Evolutionary conservation across 2,888 invertebrate genomes (phyloP).

Genomic region (Ferrisia virgata): DNA sequence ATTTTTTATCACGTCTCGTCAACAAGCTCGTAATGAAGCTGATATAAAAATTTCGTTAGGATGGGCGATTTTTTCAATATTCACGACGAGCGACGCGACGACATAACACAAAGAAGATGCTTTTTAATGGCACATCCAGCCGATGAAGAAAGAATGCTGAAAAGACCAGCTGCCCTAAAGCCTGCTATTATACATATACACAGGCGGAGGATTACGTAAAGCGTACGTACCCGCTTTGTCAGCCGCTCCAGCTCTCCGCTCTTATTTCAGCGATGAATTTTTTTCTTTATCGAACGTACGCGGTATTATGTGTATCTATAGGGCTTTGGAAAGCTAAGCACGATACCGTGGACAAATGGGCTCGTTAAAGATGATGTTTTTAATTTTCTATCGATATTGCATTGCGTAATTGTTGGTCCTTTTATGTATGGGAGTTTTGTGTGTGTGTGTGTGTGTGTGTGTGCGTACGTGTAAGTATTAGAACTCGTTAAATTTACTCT

Average conservation of each 20-base stretch:
- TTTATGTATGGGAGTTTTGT: too few relatives aligned
- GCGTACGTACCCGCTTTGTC: too few relatives aligned
- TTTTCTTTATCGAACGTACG: not conserved
- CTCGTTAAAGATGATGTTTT: not conserved
- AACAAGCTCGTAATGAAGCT: constrained; percentile 6
- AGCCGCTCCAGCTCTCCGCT: too few relatives aligned
- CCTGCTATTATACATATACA: too few relatives aligned
- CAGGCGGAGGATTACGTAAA: too few relatives aligned
- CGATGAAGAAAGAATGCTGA: not conserved
- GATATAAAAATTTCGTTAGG: constrained; percentile 13
- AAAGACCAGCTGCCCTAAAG: too few relatives aligned
- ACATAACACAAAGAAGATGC: too few relatives aligned
- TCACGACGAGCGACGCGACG: not conserved
- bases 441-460: too few relatives aligned
- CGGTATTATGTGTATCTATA: too few relatives aligned
- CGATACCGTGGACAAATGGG: not conserved
- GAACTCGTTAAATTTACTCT: too few relatives aligned
- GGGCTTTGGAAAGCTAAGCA: not conserved
- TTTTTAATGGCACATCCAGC: not conserved
- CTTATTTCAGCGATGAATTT: too few relatives aligned
- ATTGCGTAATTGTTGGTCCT: not conserved
- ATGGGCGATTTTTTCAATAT: not conserved
- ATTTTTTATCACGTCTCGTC: not conserved
- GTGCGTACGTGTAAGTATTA: too few relatives aligned
- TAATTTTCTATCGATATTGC: not conserved